These are phyloP conservation scores for Orthosia incerta DNA, from an alignment of 2,888 invertebrate species.

Conservation along the genomic window DNA sequence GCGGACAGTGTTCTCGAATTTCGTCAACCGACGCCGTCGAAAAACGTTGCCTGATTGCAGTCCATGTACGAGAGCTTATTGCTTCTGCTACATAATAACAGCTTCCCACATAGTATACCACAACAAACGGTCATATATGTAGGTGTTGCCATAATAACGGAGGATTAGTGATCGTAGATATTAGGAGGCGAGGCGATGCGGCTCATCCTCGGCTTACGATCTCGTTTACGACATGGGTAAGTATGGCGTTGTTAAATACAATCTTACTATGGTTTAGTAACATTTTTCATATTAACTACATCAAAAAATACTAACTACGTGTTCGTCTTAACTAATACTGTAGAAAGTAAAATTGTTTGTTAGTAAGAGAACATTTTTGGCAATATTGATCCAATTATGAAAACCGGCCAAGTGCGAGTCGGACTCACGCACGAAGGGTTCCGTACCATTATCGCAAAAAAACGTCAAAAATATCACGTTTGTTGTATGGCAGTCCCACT, in stretches of 20 bases:
- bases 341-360: not conserved
- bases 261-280: conserved; percentile 1
- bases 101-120: conserved; percentile 17
- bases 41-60: not conserved
- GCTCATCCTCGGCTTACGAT: conserved; percentile 44
- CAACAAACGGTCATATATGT: conserved; percentile 35
- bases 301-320: not conserved
- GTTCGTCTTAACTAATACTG: no score
- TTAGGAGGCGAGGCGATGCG: conserved; percentile 36
- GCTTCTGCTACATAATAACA: not conserved
- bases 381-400: not conserved
- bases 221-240: conserved; percentile 30
- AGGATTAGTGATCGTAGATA: conserved; percentile 54
- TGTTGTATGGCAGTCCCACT: no score
- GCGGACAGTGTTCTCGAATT: not conserved
- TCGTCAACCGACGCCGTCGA: not conserved
- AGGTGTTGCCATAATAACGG: conserved; percentile 40
- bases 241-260: conserved; percentile 25
- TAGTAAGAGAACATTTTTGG: not conserved
- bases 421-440: no score
- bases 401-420: no score
- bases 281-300: not conserved
- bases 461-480: no score
- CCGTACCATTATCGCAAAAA: no score
- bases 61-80: not conserved